Conservation (phyloP, 2,113 vertebrate species). For the Spilogale gracilis region DNA sequence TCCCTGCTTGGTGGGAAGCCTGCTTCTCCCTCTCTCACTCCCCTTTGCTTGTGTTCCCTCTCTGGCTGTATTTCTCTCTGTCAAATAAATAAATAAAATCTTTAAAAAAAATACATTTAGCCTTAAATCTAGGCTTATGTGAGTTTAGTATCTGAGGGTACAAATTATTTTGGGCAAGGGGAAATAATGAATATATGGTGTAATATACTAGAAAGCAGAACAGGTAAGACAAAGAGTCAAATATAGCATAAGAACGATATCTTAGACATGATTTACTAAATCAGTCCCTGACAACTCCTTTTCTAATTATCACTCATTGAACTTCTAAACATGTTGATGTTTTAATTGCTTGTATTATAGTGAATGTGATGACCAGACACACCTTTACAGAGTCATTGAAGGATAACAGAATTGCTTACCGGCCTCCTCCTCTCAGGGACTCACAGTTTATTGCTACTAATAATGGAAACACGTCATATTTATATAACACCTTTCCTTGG, state of each 20-base stretch:
- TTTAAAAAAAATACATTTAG: neutral
- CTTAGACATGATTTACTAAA: neutral
- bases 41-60: too few relatives aligned
- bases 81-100: too few relatives aligned
- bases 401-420: neutral
- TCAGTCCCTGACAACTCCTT: neutral
- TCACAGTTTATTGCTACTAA: neutral
- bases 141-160: neutral
- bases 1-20: too few relatives aligned
- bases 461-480: constrained; percentile 9
- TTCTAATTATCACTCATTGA: constrained; percentile 12
- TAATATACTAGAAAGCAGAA: neutral
- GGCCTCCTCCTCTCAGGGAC: neutral
- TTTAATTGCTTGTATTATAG: neutral
- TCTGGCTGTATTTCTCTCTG: too few relatives aligned
- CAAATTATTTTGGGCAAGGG: neutral
- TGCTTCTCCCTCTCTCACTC: too few relatives aligned
- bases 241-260: neutral
- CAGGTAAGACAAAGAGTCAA: neutral
- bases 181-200: neutral
- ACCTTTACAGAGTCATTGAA: neutral
- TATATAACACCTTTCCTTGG: neutral
- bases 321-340: neutral
- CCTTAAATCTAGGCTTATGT: neutral
- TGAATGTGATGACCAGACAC: neutral